Evolutionary conservation across 23 tunicate species (phyloP).

Genomic region (Ciona savignyi): DNA sequence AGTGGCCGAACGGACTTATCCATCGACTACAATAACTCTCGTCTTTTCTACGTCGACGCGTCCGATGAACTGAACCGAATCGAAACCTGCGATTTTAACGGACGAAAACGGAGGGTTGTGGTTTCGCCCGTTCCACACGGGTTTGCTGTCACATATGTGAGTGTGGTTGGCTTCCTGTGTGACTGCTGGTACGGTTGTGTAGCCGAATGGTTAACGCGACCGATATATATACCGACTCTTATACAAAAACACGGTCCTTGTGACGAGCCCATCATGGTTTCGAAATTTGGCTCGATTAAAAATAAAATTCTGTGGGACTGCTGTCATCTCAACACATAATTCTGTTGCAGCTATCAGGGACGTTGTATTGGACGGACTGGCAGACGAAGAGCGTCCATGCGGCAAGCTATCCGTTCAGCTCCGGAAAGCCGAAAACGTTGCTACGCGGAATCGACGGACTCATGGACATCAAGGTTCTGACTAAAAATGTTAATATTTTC

Average conservation of each 20-base stretch:
- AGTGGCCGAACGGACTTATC: constrained; percentile 91
- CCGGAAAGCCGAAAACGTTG: constrained; percentile 4
- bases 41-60: constrained; percentile 79
- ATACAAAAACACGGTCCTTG: no score
- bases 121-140: constrained; percentile 70
- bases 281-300: no score
- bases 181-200: not conserved
- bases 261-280: no score
- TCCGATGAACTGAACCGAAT: constrained; percentile 35
- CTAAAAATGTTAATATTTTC: not conserved
- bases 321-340: no score
- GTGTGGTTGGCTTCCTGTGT: not conserved
- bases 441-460: constrained; percentile 34
- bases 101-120: constrained; percentile 47
- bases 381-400: constrained; percentile 42
- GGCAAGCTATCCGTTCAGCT: constrained; percentile 4
- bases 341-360: constrained; percentile 28
- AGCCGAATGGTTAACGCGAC: no score
- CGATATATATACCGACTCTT: no score
- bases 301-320: no score
- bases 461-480: constrained; percentile 73
- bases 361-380: constrained; percentile 86
- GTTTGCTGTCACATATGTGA: constrained; percentile 67
- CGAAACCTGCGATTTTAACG: constrained; percentile 77
- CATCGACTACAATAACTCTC: constrained; percentile 42